Conservation (phyloP, 2,113 vertebrate genomes). For the Mellivora capensis region DNA sequence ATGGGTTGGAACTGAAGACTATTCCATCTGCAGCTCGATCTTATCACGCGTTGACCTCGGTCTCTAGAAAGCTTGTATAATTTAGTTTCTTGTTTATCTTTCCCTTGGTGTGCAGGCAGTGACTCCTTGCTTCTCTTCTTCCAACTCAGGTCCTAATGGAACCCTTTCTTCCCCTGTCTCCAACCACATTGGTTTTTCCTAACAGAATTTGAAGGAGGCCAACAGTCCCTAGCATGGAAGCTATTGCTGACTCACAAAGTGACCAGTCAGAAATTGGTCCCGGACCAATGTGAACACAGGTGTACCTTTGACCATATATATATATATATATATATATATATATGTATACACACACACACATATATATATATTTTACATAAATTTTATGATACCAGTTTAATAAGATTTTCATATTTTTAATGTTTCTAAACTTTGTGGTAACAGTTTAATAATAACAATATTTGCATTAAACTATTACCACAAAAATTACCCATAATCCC, state of each 20-base stretch:
- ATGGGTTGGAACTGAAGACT: background rate
- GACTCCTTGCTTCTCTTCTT: background rate
- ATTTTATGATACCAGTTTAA: background rate
- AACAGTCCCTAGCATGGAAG: background rate
- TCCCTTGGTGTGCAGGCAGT: background rate
- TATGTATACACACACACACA: accelerated
- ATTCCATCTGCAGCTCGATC: background rate
- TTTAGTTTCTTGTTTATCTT: background rate
- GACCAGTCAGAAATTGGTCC: background rate
- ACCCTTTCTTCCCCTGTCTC: background rate
- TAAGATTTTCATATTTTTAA: constrained; percentile 31
- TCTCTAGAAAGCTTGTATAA: background rate
- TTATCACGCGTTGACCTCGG: background rate
- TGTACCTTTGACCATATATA: background rate
- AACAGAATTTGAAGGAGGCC: background rate
- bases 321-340: background rate
- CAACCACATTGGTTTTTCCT: background rate
- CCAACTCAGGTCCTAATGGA: background rate
- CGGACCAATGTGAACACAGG: background rate
- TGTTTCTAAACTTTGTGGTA: constrained; percentile 25
- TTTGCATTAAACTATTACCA: constrained; percentile 10
- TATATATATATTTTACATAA: background rate
- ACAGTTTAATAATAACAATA: background rate
- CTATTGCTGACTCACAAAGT: background rate
- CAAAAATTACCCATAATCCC: constrained; percentile 28